These are phyloP conservation scores for Cyphomyrmex costatus DNA, from an alignment of 1,140 invertebrate genomes.

Conservation along the genomic window DNA sequence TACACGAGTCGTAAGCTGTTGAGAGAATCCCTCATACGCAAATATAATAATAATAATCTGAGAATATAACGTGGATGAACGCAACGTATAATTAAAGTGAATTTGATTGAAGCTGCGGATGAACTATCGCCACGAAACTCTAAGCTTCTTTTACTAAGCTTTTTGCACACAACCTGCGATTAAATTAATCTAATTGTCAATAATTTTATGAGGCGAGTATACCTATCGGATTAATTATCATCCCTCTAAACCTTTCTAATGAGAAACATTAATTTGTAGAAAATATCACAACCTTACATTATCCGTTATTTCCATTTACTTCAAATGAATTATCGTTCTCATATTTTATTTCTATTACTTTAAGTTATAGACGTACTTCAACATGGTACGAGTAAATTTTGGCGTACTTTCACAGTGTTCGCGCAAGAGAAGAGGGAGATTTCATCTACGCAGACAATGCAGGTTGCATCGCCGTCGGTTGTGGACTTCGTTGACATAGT, in stretches of 20 bases:
- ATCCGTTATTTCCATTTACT: neutral
- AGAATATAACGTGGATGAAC: constrained; percentile 19
- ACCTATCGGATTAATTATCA: neutral
- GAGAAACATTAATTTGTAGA: too few species aligned
- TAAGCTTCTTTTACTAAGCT: constrained; percentile 12
- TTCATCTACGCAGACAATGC: constrained; percentile 53
- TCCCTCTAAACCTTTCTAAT: neutral
- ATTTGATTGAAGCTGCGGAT: constrained; percentile 22
- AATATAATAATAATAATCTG: constrained; percentile 49
- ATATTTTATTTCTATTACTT: neutral
- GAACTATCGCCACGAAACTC: neutral
- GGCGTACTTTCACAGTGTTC: neutral
- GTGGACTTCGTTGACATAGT: constrained; percentile 69
- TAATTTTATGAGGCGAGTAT: constrained; percentile 3
- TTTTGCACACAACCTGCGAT: neutral
- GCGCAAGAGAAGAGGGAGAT: constrained; percentile 1
- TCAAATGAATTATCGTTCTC: neutral
- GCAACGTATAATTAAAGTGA: neutral
- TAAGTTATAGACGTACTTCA: constrained; percentile 7
- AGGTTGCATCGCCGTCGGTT: constrained; percentile 61
- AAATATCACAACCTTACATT: neutral
- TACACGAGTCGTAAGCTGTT: constrained; percentile 50
- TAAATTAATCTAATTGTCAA: constrained; percentile 1
- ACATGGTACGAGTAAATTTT: constrained; percentile 30
- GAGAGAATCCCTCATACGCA: constrained; percentile 30